A percentile compares a stretch with the other conserved stretches of the same genome.
phyloP scores from a whole-genome alignment of 2,113 vertebrate genomes.

The Callaeas wilsoni region DNA sequence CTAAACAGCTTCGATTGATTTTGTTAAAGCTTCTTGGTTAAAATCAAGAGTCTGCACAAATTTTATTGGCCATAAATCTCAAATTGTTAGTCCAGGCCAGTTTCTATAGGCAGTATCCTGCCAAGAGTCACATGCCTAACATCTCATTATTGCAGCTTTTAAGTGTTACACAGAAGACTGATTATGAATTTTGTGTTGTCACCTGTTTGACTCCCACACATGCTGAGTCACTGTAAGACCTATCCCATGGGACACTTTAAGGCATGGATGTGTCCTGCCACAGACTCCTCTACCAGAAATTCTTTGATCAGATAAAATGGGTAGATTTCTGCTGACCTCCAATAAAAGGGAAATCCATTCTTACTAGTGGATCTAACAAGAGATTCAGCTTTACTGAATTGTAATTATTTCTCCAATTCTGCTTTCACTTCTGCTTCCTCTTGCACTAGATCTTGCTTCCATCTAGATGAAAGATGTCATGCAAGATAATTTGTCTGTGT shows the following conservation, averaged over 20 bases:
- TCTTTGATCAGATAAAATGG: not conserved
- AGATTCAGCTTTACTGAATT: not conserved
- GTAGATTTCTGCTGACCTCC: not conserved
- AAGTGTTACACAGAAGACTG: rapidly evolving
- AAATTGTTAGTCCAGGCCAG: not conserved
- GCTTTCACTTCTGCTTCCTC: not conserved
- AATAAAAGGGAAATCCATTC: not conserved
- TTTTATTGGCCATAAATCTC: not conserved
- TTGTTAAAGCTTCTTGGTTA: not conserved
- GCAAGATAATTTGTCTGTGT: not conserved
- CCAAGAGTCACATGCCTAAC: not conserved
- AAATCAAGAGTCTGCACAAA: not conserved
- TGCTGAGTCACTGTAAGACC: not conserved
- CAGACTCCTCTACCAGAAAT: not conserved
- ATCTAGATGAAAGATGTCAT: not conserved
- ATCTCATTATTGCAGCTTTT: not conserved
- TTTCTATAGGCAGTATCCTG: not conserved
- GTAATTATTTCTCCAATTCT: not conserved
- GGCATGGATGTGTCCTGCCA: not conserved
- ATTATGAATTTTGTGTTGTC: not conserved
- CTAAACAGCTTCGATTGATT: not conserved
- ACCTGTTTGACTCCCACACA: not conserved
- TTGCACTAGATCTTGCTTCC: not conserved
- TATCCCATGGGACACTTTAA: not conserved
- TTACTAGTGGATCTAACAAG: not conserved